Conservation (phyloP, 2,113 vertebrate species). For the Notothenia rossii region DNA sequence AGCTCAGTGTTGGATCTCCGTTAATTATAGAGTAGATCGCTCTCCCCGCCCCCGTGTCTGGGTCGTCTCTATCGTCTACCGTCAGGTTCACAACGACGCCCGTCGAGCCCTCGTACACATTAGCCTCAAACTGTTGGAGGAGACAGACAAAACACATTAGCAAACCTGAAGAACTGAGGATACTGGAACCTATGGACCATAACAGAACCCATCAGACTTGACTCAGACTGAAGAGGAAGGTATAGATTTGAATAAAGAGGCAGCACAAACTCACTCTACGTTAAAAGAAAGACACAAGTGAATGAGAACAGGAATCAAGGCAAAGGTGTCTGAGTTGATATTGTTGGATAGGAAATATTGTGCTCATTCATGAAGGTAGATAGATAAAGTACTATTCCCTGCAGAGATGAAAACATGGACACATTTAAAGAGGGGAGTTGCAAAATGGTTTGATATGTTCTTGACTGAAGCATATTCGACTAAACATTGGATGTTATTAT, state of each 20-base stretch:
- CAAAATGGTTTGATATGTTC: too few species aligned
- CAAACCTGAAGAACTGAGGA: neutral
- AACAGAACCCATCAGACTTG: neutral
- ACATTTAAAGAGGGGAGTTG: too few species aligned
- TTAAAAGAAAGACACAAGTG: neutral
- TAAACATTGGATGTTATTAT: too few species aligned
- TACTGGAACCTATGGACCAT: neutral
- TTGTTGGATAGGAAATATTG: neutral
- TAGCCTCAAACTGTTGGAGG: constrained; percentile 90
- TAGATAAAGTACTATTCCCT: too few species aligned
- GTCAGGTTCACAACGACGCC: constrained; percentile 96
- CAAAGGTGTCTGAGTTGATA: neutral
- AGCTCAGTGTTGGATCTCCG: constrained; percentile 92
- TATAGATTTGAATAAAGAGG: neutral
- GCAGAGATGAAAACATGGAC: too few species aligned
- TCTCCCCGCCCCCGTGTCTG: constrained; percentile 91
- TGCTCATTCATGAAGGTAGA: too few species aligned
- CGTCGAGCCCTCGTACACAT: constrained; percentile 90
- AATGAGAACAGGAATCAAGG: neutral
- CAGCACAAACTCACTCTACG: neutral
- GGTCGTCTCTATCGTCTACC: constrained; percentile 93
- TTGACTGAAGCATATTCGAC: too few species aligned
- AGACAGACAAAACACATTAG: constrained; percentile 1
- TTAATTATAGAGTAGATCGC: constrained; percentile 96
- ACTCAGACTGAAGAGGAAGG: neutral